These are phyloP conservation scores for Mastigias papua DNA, from an alignment of 30 jellyfish, hydroid and myxozoan genomes.

Conservation along the genomic window DNA sequence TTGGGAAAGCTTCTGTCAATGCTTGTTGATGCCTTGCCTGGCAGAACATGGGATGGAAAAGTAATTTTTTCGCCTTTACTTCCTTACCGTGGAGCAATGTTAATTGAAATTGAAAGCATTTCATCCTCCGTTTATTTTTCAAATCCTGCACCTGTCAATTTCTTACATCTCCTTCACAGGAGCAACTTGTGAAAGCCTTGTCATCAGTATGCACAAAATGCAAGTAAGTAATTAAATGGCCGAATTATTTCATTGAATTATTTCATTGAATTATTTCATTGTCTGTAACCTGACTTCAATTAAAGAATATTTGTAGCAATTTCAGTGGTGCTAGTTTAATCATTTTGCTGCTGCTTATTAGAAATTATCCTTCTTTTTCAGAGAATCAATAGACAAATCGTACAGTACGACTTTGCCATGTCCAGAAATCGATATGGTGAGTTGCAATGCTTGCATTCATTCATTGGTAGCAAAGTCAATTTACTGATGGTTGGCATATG, in stretches of 20 bases:
- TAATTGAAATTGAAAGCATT: neutral
- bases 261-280: no score
- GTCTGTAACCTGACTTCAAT: no score
- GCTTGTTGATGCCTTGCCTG: conserved; percentile 71
- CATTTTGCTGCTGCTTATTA: no score
- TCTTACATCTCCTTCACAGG: conserved; percentile 28
- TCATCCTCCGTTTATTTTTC: neutral
- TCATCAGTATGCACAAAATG: conserved; percentile 76
- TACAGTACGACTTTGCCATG: conserved; percentile 40
- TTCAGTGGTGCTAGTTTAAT: no score
- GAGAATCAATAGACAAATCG: conserved; percentile 58
- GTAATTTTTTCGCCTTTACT: conserved; percentile 9
- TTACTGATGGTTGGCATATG: no score
- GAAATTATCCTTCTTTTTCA: conserved; percentile 14
- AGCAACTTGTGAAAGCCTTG: conserved; percentile 68
- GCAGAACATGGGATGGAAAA: conserved; percentile 96
- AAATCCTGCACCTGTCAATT: neutral
- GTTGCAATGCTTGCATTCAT: neutral
- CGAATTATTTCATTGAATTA: no score
- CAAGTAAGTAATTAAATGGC: conserved; percentile 74
- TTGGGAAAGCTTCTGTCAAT: conserved; percentile 55
- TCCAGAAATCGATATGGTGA: conserved; percentile 46
- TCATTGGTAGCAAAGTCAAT: no score
- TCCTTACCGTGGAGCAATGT: no score
- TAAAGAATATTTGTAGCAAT: no score